Base-by-base conservation (phyloP, 1,140 invertebrate species). In the Conus ventricosus region DNA sequence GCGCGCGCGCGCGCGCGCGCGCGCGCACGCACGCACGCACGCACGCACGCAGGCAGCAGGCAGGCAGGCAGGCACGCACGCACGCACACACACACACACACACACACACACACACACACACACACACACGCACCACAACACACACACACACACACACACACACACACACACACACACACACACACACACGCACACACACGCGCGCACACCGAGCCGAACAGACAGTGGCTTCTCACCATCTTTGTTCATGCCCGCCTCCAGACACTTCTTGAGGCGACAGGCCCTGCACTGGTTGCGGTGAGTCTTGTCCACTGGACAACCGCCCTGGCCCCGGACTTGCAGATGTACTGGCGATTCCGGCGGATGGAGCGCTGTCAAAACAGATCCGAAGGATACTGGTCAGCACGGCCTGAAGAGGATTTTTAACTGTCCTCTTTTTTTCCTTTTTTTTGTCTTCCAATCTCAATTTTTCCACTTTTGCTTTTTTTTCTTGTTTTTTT, bases 171-270 rank as follows among this genome's bases (percentile, higher is more conserved):
- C 39, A 39, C 39, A 39, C 39, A 39, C 39, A 39, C 39, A 39
- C 39, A 39, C 39, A 39, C 39, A 39, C 39, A 39, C 39, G 3
- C 39, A 39, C 39, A 39, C 39, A 39, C 39, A 39, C 39, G 3
- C 39, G 3, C 39, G 3, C 39, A 39, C 39, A 39, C 39, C 39
- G 39, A 39, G 39, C 39, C 39, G 39, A 39, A 39, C 39, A 39
- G 39, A 39, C 39, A 39, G 39, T 39, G 82, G n/a, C 11, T 71
- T 95, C 98, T 98, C 96, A 99, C 99, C 98, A 96, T 99, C 98
- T 96, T 99, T 99, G 95, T 99, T 99, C 99, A 99, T 99, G 90
- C 98, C 97, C 75, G 98, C 98, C 95, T 98, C 97, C 94, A 99
- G 98, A 95, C 99, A 99, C 96, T 99, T 99, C 92, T 97, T 98